These are phyloP conservation scores for Hapalemur alaotrensis DNA, from an alignment of 2,797 vertebrate genomes.

Conservation along the genomic window DNA sequence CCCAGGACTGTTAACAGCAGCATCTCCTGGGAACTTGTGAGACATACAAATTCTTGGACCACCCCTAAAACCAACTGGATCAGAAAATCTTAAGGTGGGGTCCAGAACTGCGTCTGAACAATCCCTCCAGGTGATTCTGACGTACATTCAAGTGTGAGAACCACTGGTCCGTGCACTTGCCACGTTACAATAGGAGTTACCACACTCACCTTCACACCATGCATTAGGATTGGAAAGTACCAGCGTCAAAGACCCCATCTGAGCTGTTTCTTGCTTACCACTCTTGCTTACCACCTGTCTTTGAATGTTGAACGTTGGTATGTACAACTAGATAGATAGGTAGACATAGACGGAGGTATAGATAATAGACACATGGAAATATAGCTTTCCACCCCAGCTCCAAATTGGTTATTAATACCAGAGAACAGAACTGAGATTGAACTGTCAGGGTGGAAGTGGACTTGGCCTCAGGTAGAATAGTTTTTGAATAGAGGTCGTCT, in stretches of 20 bases:
- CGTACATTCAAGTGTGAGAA: background rate
- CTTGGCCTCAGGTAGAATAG: fast-evolving
- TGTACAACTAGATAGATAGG: fast-evolving
- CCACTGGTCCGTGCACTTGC: too few species aligned
- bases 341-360: too few species aligned
- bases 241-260: too few species aligned
- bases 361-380: background rate
- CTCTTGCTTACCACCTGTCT: background rate
- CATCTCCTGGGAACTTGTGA: background rate
- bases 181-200: too few species aligned
- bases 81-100: too few species aligned
- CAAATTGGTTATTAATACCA: fast-evolving
- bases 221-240: background rate
- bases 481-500: background rate
- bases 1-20: fast-evolving
- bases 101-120: too few species aligned
- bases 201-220: fast-evolving
- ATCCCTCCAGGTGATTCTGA: background rate
- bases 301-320: background rate
- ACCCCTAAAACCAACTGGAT: background rate
- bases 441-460: fast-evolving
- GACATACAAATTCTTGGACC: background rate
- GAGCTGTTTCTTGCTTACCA: too few species aligned
- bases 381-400: fast-evolving
- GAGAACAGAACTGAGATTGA: background rate